Percentiles rank a stretch among this genome's conserved stretches.
Evolutionary conservation across 2,113 vertebrate genomes (phyloP).

Genomic region (Cyprinus carpio): DNA sequence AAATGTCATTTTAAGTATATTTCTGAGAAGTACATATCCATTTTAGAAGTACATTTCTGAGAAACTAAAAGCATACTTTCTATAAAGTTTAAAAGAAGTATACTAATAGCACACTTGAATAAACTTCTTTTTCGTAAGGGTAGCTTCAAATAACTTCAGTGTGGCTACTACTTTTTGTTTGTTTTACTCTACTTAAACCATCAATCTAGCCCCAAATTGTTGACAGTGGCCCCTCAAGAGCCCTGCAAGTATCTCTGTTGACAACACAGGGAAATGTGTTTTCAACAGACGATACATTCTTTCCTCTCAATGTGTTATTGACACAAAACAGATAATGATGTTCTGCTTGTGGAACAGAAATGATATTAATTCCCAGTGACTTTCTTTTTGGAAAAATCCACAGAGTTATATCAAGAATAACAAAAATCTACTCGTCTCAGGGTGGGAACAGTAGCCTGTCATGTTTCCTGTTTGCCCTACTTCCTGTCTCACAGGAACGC

Average conservation of each 20-base stretch:
- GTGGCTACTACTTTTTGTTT: too few relatives aligned
- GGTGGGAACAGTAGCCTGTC: constrained; percentile 79
- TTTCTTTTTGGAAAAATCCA: constrained; percentile 64
- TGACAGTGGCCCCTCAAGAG: constrained; percentile 50
- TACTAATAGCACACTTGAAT: too few relatives aligned
- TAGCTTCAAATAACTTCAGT: background rate
- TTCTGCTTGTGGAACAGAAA: constrained; percentile 55
- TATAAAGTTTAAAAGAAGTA: too few relatives aligned
- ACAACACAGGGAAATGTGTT: constrained; percentile 60
- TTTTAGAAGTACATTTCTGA: too few relatives aligned
- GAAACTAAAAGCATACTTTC: too few relatives aligned
- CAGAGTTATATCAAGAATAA: constrained; percentile 59
- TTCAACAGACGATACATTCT: constrained; percentile 38
- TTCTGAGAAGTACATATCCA: too few relatives aligned
- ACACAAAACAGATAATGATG: constrained; percentile 65
- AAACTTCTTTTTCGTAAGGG: too few relatives aligned
- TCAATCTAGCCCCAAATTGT: constrained; percentile 45
- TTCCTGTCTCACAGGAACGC: constrained; percentile 84
- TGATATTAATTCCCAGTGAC: constrained; percentile 54
- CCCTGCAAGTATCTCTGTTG: constrained; percentile 47
- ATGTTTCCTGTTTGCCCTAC: constrained; percentile 85
- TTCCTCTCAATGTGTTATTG: constrained; percentile 67
- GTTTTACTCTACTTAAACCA: background rate
- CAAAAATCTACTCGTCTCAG: constrained; percentile 64
- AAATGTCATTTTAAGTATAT: too few relatives aligned